phyloP scores from a whole-genome alignment of 2,113 vertebrate genomes.

The Paramisgurnus dabryanus region DNA sequence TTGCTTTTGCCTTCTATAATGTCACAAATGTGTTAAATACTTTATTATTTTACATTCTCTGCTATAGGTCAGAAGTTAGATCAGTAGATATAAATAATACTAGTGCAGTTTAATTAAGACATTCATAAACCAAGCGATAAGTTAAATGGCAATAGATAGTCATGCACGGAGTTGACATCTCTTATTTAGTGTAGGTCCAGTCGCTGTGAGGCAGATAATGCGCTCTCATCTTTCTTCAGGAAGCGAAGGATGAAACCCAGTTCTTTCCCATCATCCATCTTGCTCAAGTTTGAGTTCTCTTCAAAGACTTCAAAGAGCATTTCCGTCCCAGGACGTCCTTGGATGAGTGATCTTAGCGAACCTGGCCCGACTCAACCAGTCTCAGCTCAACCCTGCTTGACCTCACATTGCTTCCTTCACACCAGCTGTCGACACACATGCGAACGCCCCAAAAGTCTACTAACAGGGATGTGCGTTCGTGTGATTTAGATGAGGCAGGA shows the following conservation, averaged over 20 bases:
- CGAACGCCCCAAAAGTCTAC: not conserved
- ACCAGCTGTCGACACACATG: slow-evolving; percentile 30
- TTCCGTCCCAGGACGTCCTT: not conserved
- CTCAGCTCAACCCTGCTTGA: slow-evolving; percentile 25
- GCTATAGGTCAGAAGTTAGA: not conserved
- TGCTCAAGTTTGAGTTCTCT: not conserved
- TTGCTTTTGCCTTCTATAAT: not conserved
- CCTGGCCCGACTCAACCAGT: not conserved
- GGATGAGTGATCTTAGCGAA: slow-evolving; percentile 29
- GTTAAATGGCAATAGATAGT: not conserved
- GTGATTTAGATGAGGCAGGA: slow-evolving; percentile 41
- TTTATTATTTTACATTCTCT: slow-evolving; percentile 12
- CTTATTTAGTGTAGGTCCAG: not conserved
- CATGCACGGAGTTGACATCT: not conserved
- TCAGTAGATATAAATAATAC: not conserved
- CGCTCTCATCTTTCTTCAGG: slow-evolving; percentile 6
- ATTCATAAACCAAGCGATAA: not conserved
- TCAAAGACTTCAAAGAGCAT: slow-evolving; percentile 30
- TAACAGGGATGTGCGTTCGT: slow-evolving; percentile 27
- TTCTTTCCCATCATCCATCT: slow-evolving; percentile 42
- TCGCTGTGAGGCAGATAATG: not conserved
- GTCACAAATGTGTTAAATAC: slow-evolving; percentile 7
- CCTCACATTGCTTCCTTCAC: slow-evolving; percentile 40
- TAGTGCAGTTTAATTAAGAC: not conserved
- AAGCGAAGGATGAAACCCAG: not conserved